phyloP scores from a whole-genome alignment of 2,888 invertebrate genomes.

The Notodonta ziczac region DNA sequence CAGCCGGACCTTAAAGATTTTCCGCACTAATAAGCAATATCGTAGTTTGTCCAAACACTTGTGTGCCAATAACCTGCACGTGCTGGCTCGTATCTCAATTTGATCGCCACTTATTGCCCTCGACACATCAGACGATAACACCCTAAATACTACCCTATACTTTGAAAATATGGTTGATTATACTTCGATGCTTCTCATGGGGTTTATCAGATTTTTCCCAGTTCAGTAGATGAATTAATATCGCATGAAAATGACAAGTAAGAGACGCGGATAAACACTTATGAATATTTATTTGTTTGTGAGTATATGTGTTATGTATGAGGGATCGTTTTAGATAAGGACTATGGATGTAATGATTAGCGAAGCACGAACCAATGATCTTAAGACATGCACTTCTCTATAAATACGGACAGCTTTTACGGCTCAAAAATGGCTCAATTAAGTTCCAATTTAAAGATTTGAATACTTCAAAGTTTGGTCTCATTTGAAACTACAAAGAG shows the following conservation, averaged over 20 bases:
- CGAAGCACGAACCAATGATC: too few species aligned
- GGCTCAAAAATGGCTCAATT: too few species aligned
- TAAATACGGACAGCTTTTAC: too few species aligned
- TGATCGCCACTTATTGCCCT: slow-evolving; percentile 68
- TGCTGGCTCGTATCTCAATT: slow-evolving; percentile 79
- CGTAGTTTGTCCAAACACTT: slow-evolving; percentile 79
- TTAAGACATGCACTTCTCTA: too few species aligned
- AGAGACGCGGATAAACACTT: slow-evolving; percentile 45
- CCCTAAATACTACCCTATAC: slow-evolving; percentile 23
- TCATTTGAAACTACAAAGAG: too few species aligned
- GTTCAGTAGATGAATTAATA: slow-evolving; percentile 68
- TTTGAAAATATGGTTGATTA: slow-evolving; percentile 23
- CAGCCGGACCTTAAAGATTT: slow-evolving; percentile 56
- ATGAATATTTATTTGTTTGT: slow-evolving; percentile 44
- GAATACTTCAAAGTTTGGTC: too few species aligned
- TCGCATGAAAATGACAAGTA: slow-evolving; percentile 64
- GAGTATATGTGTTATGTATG: neutral
- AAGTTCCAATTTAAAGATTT: too few species aligned
- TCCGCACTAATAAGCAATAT: slow-evolving; percentile 77
- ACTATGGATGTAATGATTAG: neutral
- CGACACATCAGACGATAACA: slow-evolving; percentile 31
- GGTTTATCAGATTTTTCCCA: slow-evolving; percentile 53
- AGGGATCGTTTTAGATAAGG: neutral
- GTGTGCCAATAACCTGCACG: slow-evolving; percentile 80
- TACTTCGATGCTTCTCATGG: slow-evolving; percentile 9